Conservation (phyloP, 2,797 vertebrate species). For the Echeneis naucrates region DNA sequence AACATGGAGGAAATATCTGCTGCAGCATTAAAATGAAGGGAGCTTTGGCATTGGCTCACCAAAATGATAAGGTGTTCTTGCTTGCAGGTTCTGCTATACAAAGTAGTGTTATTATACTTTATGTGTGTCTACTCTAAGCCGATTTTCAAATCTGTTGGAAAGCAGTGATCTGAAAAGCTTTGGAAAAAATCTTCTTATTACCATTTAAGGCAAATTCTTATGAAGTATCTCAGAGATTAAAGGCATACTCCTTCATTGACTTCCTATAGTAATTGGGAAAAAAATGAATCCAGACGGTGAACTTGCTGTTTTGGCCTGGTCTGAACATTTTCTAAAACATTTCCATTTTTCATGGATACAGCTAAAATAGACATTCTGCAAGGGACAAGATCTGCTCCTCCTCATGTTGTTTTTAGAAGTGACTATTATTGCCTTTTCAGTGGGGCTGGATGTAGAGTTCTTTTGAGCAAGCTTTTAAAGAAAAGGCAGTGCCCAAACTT, state of each 20-base stretch:
- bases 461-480: constrained; percentile 1
- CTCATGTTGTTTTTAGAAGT: neutral
- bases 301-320: neutral
- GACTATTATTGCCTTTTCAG: neutral
- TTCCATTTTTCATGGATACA: neutral
- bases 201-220: neutral
- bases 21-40: constrained; percentile 6
- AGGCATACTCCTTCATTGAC: no score
- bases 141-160: neutral
- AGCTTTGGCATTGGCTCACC: neutral
- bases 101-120: neutral
- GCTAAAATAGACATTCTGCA: neutral
- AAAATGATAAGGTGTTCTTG: neutral
- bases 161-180: neutral
- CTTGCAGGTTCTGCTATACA: neutral
- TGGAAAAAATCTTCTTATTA: neutral
- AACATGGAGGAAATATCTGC: neutral
- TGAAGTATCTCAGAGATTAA: neutral
- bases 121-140: neutral
- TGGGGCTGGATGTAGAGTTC: neutral
- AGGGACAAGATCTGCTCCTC: neutral
- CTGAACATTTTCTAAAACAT: neutral
- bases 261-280: neutral
- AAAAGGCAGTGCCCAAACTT: neutral
- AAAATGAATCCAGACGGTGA: neutral